Base-by-base conservation (phyloP, 2,888 invertebrate genomes). In the Ochropleura leucogaster region DNA sequence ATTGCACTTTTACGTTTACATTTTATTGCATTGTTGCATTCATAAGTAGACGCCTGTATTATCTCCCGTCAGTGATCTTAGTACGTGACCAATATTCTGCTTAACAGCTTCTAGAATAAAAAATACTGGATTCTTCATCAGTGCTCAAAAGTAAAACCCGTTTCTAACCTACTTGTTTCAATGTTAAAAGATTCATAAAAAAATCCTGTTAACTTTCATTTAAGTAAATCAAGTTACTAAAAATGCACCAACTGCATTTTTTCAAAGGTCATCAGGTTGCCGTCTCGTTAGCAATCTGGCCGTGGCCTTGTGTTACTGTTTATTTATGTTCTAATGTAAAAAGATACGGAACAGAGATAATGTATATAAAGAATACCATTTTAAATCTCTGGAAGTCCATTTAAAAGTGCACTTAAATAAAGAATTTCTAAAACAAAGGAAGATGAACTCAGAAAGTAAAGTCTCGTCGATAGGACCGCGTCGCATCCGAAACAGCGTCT, bases 401-500 rank as follows among this genome's bases (percentile, higher is more conserved):
- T 68, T 44, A 42, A 67, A 81, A 46, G 46, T 59, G 72, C 72
- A 57, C 16, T 30, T 59, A 68, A 78, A 55, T 66, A 72, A 60
- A 30, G 67, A 60, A 57, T 82, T 64, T 64, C 42, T 55, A 57
- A 65, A 68, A 20, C 51, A 64, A 62, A 57, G 57, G 10, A 42
- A 62, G 74, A 80, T 78, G 77, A 84, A 84, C 74, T 72, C 71
- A 72, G 79, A 66, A 85, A 78, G 85, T 81, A 89, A 89, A 90
- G 90, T 89, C 88, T 87, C 84, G 80, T 89, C 90, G 89, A 89
- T 90, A 85, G 70, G 85, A 87, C 80, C 82, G 83, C 82, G 86
- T 90, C 89, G 90, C 90, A 91, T 91, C 89, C 88, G 90, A 90
- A 93, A 92, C 89, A 90, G 85, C 88, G 87, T 75, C 77, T 77